Evolutionary conservation across 92 coral and sea anemone species (phyloP), one percentile per base, ranked within the genome.

Genomic region (Bergia puertoricense): DNA sequence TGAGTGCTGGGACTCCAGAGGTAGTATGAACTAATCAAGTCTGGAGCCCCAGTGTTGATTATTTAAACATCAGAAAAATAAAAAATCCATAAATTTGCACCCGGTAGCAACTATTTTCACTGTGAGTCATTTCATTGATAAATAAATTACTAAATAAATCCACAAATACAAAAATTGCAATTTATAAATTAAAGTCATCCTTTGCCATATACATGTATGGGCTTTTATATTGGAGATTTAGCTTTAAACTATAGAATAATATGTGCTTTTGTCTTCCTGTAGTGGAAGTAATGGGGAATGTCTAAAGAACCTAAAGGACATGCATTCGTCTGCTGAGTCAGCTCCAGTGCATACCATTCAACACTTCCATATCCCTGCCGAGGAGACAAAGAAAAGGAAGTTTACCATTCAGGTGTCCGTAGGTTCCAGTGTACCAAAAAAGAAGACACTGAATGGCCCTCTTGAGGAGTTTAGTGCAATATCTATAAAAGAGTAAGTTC

Each of bases 401-500:
- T 89, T 95, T 68, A 86, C 78, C 76, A 84, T 92, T 38, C 88
- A 92, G 50, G 94, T 92, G 54, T 89, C 85, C 15, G 89, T 91
- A 16, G 91, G 90, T 43, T 57, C 94, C 45, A 18, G 79, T 71
- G 79, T 71, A 4, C 54, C 86, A 22, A 37, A 74, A 57, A 65
- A 82, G 48, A 81, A 90, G 57, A 39, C 85, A 2, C 38, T 83
- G 8, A 67, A 88, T 42, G 85, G 54, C 9, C 68, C 77, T 0
- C 65, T 77, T 2, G 92, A 88, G 56, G 91, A 90, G 72, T 84
- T 74, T 73, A 94, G 94, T 44, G 86, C 91, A 44, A 94, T 94
- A 77, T 92, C 91, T 7, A 94, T 94, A 20, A 91, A 92, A 83
- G 91, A 94, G 96, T 94, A 90, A 77, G 94, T 79, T 5, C 7